Base-by-base conservation (phyloP, 2,888 invertebrate species). In the Orchesella flavescens region DNA sequence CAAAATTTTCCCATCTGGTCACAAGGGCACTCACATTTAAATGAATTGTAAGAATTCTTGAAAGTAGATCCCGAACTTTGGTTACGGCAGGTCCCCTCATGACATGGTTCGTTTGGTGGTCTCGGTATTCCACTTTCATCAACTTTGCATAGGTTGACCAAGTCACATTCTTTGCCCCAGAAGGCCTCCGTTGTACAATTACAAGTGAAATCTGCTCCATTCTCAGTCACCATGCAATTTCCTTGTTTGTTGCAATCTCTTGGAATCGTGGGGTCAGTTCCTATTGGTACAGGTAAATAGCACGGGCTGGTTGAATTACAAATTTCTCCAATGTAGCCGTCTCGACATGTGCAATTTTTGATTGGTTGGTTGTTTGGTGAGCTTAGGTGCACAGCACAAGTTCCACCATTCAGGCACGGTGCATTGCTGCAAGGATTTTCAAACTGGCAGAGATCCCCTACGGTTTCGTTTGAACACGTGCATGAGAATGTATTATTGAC, bases 361-460 rank as follows among this genome's bases (percentile, higher is more conserved):
- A 7, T 34, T 4, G 34, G 34, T 34, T 4, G 34, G 2, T 34
- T 2, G 7, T 34, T 7, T 4, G 7, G 34, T 34, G 34, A 2
- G 3, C 1, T 19, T 49, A 10, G 13, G 17, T 69, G 9, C 5
- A 15, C 5, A 17, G 17, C 59, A 21, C 73, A 73, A 23, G 15
- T 43, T 5, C 73, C 73, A n/a, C 61, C 61, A 55, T 73, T 53
- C 59, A 17, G 23, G 43, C 73, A 73, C 4, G 73, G 73, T 17
- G 34, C n/a, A n/a, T n/a, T n/a, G n/a, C n/a, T n/a, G 17, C 63
- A 63, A 63, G 63, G 63, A 24, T 63, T 7, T 7, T 63, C 63
- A 21, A 65, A 65, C 12, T 65, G 12, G 17, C 65, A 65, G 1
- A n/a, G 15, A 1, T 34, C 43, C n/a, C 24, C 65, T 4, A 19